Conservation (phyloP, 2,113 vertebrate species). For the Naja naja region DNA sequence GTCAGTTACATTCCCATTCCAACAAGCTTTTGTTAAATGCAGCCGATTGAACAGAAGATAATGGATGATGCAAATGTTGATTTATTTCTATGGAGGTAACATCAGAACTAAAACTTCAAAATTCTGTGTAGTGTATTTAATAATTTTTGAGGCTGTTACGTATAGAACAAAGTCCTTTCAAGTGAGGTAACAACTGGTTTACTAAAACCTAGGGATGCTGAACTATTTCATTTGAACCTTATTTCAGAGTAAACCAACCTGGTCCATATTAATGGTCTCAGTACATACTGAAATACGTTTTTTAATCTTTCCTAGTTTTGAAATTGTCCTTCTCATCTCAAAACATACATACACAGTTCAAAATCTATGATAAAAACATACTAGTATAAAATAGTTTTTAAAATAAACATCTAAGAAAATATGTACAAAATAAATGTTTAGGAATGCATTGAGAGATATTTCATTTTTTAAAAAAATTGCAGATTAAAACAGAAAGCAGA, state of each 20-base stretch:
- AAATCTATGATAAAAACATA: neutral
- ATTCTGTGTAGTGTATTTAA: neutral
- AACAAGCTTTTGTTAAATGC: neutral
- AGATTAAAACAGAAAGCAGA: neutral
- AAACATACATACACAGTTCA: neutral
- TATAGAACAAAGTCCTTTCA: neutral
- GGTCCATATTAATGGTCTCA: neutral
- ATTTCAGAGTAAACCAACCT: neutral
- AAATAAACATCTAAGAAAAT: neutral
- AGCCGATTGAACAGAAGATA: neutral
- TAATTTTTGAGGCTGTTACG: neutral
- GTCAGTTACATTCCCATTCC: neutral
- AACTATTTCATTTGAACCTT: neutral
- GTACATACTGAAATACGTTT: neutral
- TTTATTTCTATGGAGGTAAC: neutral
- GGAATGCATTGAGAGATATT: neutral
- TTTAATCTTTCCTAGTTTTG: neutral
- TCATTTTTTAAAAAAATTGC: neutral
- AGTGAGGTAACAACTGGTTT: neutral
- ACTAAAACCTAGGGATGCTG: neutral
- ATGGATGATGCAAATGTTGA: neutral
- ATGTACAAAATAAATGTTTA: neutral
- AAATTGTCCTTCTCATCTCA: neutral
- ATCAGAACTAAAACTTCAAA: neutral
- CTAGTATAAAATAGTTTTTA: neutral